These are phyloP conservation scores for Caenorhabditis tropicalis DNA, from an alignment of 1,140 invertebrate genomes.

Conservation along the genomic window DNA sequence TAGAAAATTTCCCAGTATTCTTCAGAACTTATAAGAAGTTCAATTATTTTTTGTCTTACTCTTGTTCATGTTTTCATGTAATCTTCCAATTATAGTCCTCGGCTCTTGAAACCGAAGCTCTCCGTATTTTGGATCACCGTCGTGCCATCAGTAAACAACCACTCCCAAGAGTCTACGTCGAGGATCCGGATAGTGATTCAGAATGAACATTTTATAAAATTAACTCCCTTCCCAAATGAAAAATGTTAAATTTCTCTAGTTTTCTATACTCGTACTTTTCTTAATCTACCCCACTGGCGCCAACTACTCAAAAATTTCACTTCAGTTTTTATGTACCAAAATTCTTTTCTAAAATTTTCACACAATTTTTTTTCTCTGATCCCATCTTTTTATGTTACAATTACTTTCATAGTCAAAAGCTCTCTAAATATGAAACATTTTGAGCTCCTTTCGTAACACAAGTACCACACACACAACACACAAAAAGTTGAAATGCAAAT, in stretches of 20 bases:
- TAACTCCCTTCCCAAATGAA: background rate
- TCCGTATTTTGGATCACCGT: constrained; percentile 59
- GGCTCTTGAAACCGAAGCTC: constrained; percentile 61
- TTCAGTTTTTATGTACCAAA: constrained; percentile 2
- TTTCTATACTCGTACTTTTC: background rate
- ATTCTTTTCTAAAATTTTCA: background rate
- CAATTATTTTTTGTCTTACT: no score
- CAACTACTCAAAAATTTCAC: constrained; percentile 41
- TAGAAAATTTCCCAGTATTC: no score
- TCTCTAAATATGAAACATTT: no score
- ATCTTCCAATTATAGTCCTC: constrained; percentile 46
- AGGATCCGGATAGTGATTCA: constrained; percentile 45
- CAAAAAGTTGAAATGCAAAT: background rate
- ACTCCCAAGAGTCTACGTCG: constrained; percentile 43
- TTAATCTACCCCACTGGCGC: background rate
- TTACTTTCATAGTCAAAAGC: no score
- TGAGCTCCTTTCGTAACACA: no score
- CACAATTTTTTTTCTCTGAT: background rate
- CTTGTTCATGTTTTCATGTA: no score
- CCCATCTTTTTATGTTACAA: no score
- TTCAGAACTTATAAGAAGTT: no score
- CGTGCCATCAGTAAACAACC: constrained; percentile 47
- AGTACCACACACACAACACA: no score
- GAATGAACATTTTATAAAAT: background rate
- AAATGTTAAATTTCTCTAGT: no score